phyloP scores from a whole-genome alignment of 2,888 invertebrate genomes.

The Hypena proboscidalis region DNA sequence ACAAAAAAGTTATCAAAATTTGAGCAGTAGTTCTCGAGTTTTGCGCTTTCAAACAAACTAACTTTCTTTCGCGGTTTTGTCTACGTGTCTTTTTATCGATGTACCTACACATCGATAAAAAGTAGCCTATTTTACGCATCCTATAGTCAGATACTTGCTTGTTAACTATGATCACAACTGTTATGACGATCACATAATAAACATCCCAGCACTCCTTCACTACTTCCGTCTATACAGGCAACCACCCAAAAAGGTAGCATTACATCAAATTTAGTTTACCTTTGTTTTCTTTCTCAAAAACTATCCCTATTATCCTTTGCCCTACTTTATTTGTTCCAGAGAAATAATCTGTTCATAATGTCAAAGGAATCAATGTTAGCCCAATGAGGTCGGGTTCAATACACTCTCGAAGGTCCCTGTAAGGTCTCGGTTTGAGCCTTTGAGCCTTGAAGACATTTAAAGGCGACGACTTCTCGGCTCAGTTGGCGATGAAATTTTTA shows the following conservation, averaged over 20 bases:
- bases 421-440: constrained; percentile 60
- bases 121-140: too few species aligned
- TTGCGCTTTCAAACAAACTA: too few species aligned
- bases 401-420: constrained; percentile 54
- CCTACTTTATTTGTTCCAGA: constrained; percentile 22
- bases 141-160: too few species aligned
- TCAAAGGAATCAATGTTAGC: constrained; percentile 36
- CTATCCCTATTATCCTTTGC: constrained; percentile 20
- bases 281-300: constrained; percentile 7
- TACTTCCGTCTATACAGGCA: neutral
- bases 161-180: too few species aligned
- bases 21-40: too few species aligned
- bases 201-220: neutral
- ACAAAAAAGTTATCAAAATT: too few species aligned
- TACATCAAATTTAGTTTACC: constrained; percentile 16
- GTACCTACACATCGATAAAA: too few species aligned
- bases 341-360: constrained; percentile 36
- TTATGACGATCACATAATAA: too few species aligned
- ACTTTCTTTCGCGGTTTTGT: too few species aligned
- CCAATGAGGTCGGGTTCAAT: constrained; percentile 55
- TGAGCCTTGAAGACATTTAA: constrained; percentile 49
- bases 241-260: neutral
- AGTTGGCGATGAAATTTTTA: too few species aligned
- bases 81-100: too few species aligned
- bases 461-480: constrained; percentile 43